These are phyloP conservation scores for Drosophila jambulina DNA, from an alignment of 1,140 invertebrate species.

Conservation along the genomic window DNA sequence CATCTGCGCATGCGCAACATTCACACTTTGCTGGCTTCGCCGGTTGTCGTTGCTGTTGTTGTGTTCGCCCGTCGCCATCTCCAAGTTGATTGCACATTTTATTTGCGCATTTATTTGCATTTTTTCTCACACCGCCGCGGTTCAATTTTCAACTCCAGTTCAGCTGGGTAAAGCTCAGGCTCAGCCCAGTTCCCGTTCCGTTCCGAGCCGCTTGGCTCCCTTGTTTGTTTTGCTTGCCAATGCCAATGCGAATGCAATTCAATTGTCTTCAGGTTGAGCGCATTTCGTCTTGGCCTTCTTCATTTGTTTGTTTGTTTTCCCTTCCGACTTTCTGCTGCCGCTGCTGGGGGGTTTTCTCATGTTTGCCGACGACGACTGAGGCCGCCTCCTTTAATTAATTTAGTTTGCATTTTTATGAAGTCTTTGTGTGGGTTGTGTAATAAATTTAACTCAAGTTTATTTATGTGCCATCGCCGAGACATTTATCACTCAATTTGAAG, in stretches of 20 bases:
- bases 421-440: constrained; percentile 83
- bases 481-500: constrained; percentile 84
- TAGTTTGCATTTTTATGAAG: constrained; percentile 84
- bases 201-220: constrained; percentile 6
- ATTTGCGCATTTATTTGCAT: constrained; percentile 84
- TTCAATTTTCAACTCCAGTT: constrained; percentile 15
- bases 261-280: constrained; percentile 71
- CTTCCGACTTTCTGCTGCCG: constrained; percentile 6
- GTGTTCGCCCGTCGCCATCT: constrained; percentile 66
- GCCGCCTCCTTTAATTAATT: constrained; percentile 76
- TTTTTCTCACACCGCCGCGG: constrained; percentile 75
- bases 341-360: constrained; percentile 66
- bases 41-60: constrained; percentile 15
- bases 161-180: constrained; percentile 15
- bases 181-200: constrained; percentile 1
- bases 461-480: constrained; percentile 79
- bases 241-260: constrained; percentile 68
- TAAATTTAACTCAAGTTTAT: constrained; percentile 83
- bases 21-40: constrained; percentile 69
- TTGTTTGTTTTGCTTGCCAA: constrained; percentile 49
- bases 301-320: constrained; percentile 62
- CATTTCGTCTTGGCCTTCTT: constrained; percentile 55
- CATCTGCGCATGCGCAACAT: constrained; percentile 79
- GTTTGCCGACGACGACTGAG: constrained; percentile 63
- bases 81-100: constrained; percentile 80